These are phyloP conservation scores for Zapus hudsonius DNA, from an alignment of 2,113 vertebrate genomes.

Conservation along the genomic window DNA sequence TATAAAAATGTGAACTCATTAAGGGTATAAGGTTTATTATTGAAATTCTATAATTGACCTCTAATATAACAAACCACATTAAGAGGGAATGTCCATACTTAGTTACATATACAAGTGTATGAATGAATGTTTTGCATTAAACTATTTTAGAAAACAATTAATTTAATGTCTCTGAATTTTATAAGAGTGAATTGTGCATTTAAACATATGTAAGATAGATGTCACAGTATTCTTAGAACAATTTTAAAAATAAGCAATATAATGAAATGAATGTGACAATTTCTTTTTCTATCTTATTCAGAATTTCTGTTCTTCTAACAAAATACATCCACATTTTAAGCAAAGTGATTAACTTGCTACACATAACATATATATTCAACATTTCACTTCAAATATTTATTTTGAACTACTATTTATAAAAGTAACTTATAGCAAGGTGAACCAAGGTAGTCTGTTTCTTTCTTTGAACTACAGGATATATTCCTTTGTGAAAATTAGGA, in stretches of 20 bases:
- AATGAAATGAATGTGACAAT: no score
- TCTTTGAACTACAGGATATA: background rate
- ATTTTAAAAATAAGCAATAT: no score
- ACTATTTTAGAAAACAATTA: background rate
- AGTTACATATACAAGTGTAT: no score
- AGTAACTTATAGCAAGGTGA: no score
- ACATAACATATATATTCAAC: background rate
- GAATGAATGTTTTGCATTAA: background rate
- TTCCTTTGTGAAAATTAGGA: background rate
- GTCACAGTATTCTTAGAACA: no score
- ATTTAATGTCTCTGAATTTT: background rate
- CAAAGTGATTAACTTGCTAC: background rate
- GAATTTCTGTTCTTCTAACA: background rate
- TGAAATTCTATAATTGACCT: background rate
- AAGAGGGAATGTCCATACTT: background rate
- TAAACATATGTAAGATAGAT: no score
- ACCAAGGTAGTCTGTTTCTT: background rate
- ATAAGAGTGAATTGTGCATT: background rate
- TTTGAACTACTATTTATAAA: background rate
- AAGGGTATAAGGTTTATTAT: background rate
- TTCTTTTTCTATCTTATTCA: no score
- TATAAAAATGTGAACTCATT: background rate
- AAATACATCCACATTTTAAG: background rate
- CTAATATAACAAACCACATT: background rate
- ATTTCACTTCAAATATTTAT: background rate